Conservation (phyloP, 2,797 vertebrate species). For the Phoxinus dragarum region DNA sequence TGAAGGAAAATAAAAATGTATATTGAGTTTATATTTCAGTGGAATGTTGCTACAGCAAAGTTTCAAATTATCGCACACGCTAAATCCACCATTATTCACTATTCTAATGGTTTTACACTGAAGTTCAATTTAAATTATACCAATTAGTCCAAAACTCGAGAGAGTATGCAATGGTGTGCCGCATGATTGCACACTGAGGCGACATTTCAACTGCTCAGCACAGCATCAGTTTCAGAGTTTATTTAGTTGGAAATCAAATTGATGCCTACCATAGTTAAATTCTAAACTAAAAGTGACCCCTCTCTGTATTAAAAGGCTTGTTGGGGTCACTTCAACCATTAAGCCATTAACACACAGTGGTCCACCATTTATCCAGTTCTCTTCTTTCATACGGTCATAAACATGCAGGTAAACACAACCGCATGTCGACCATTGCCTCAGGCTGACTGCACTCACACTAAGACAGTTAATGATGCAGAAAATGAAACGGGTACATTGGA, state of each 20-base stretch:
- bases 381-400: slow-evolving; percentile 69
- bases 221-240: slow-evolving; percentile 57
- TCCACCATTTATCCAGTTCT: slow-evolving; percentile 66
- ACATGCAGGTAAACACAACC: slow-evolving; percentile 76
- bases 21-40: slow-evolving; percentile 55
- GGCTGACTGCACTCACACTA: slow-evolving; percentile 71
- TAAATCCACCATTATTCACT: not conserved
- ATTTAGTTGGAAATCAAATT: slow-evolving; percentile 44
- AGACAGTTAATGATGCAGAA: slow-evolving; percentile 78
- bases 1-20: not conserved
- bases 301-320: slow-evolving; percentile 73
- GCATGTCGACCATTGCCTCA: slow-evolving; percentile 71
- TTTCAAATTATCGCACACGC: not conserved
- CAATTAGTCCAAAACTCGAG: not conserved
- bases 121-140: not conserved
- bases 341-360: slow-evolving; percentile 75
- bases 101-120: not conserved
- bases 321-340: slow-evolving; percentile 73
- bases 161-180: not conserved
- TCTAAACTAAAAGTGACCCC: slow-evolving; percentile 73
- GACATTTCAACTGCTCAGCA: slow-evolving; percentile 53
- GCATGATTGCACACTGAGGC: not conserved
- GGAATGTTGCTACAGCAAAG: not conserved
- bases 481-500: slow-evolving; percentile 77
- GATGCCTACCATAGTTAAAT: slow-evolving; percentile 64